Evolutionary conservation across 2,113 vertebrate genomes (phyloP).

Genomic region (Macaca mulatta): DNA sequence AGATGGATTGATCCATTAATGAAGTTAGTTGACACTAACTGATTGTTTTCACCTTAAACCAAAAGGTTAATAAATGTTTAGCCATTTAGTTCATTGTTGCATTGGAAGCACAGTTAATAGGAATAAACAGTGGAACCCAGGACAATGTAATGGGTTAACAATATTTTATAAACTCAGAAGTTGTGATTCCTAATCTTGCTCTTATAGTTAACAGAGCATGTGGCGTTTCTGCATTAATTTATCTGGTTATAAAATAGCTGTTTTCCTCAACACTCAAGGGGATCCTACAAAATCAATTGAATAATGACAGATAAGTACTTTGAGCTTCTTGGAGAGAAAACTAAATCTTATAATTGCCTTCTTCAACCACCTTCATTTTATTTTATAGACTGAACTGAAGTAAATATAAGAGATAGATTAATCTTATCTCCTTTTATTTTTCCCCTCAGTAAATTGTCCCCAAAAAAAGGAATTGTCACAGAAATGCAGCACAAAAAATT

Average conservation of each 20-base stretch:
- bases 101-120: background rate
- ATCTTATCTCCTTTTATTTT: slow-evolving; percentile 28
- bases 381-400: slow-evolving; percentile 50
- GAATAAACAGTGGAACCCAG: background rate
- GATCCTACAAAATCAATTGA: slow-evolving; percentile 65
- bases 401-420: slow-evolving; percentile 42
- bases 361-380: slow-evolving; percentile 47
- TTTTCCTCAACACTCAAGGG: slow-evolving; percentile 51
- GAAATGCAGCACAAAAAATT: background rate
- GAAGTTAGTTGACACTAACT: slow-evolving; percentile 41
- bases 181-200: slow-evolving; percentile 37
- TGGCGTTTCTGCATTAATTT: slow-evolving; percentile 66
- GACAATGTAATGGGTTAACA: slow-evolving; percentile 15
- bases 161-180: slow-evolving; percentile 43
- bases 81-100: background rate
- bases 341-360: slow-evolving; percentile 68
- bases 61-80: slow-evolving; percentile 18
- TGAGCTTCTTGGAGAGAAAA: slow-evolving; percentile 65
- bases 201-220: slow-evolving; percentile 36
- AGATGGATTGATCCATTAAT: background rate
- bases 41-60: slow-evolving; percentile 12
- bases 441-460: background rate
- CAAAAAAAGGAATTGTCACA: background rate
- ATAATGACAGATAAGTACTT: slow-evolving; percentile 67
- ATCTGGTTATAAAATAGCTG: slow-evolving; percentile 65